Conservation (phyloP, 1,140 invertebrate genomes). For the Carposina sasakii region DNA sequence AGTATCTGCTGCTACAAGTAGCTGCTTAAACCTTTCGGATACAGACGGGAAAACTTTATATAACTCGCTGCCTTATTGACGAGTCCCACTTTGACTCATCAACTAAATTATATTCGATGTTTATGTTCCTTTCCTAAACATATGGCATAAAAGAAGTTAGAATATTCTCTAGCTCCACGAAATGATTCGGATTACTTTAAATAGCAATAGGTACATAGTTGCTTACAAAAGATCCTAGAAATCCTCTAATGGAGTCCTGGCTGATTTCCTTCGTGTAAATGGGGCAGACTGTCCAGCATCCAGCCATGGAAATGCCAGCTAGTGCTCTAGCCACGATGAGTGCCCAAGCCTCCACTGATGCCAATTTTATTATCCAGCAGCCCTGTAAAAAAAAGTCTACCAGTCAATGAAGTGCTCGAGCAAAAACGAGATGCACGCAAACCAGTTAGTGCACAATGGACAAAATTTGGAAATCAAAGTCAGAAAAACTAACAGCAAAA, state of each 20-base stretch:
- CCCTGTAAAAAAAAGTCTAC: conserved; percentile 28
- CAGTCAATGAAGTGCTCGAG: no score
- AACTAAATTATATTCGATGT: no score
- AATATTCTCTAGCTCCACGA: not conserved
- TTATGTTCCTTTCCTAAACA: no score
- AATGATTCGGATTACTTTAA: not conserved
- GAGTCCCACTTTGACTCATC: no score
- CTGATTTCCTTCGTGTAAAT: conserved; percentile 57
- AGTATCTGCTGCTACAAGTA: no score
- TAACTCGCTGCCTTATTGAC: no score
- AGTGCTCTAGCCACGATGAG: conserved; percentile 40
- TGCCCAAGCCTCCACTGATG: conserved; percentile 37
- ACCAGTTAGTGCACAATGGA: no score
- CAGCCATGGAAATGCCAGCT: conserved; percentile 43
- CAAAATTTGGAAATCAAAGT: no score
- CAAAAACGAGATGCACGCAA: no score
- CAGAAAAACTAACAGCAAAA: no score
- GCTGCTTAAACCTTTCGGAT: no score
- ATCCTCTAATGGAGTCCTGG: conserved; percentile 41
- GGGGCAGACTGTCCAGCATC: conserved; percentile 44
- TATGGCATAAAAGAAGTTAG: not conserved
- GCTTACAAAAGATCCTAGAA: conserved; percentile 45
- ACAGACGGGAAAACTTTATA: no score
- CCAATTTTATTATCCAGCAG: conserved; percentile 45
- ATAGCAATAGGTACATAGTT: not conserved